These are phyloP conservation scores for Mallotus villosus DNA, from an alignment of 2,797 vertebrate genomes.

Conservation along the genomic window DNA sequence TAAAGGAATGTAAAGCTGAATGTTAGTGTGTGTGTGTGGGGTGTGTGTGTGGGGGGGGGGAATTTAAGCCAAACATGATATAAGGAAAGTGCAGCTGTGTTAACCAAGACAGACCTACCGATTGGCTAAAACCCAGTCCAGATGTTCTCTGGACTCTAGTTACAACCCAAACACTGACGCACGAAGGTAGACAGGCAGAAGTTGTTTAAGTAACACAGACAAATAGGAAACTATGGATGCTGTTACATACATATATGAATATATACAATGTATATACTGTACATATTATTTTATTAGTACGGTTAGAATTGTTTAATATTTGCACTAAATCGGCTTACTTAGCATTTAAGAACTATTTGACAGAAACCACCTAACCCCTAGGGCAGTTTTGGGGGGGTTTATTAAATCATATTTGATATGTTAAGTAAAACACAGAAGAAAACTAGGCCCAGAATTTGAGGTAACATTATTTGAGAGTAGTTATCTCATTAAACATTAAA, in stretches of 20 bases:
- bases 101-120: neutral
- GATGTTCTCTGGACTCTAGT: neutral
- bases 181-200: neutral
- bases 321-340: too few relatives aligned
- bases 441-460: too few relatives aligned
- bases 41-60: too few relatives aligned
- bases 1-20: neutral
- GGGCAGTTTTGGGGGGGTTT: neutral
- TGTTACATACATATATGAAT: too few relatives aligned
- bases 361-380: neutral
- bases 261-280: too few relatives aligned
- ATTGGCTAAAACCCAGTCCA: neutral
- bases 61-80: neutral
- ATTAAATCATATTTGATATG: neutral
- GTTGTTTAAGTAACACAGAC: neutral
- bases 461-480: too few relatives aligned
- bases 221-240: neutral
- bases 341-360: too few relatives aligned
- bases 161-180: constrained; percentile 3
- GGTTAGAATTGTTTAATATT: too few relatives aligned
- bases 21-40: neutral
- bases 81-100: neutral
- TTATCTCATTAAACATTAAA: too few relatives aligned
- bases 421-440: too few relatives aligned
- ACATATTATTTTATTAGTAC: too few relatives aligned